Percentiles rank a stretch among this genome's conserved stretches.
Evolutionary conservation across 2,888 invertebrate species (phyloP).

Genomic region (Lapara coniferarum): DNA sequence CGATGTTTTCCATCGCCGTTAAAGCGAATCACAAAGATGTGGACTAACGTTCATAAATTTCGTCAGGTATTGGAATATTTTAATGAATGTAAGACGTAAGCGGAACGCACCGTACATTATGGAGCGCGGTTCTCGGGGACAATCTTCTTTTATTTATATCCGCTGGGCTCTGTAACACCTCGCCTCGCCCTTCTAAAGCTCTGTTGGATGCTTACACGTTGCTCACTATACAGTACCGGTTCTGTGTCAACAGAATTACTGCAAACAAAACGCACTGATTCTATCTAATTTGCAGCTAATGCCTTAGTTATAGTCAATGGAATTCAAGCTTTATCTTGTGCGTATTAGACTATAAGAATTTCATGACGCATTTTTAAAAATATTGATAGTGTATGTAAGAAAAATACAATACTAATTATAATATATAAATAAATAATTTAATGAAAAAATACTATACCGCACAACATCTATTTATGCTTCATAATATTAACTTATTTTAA

Average conservation of each 20-base stretch:
- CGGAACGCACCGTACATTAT: conserved; percentile 59
- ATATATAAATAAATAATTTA: not conserved
- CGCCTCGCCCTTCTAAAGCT: conserved; percentile 52
- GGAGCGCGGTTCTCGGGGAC: conserved; percentile 66
- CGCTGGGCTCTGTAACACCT: conserved; percentile 62
- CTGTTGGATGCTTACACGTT: conserved; percentile 39
- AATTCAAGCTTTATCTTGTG: too few species aligned
- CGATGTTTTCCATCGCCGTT: too few species aligned
- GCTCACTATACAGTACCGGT: conserved; percentile 31
- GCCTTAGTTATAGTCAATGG: not conserved
- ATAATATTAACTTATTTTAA: not conserved
- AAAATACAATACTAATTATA: too few species aligned
- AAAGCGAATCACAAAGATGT: too few species aligned
- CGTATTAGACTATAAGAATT: too few species aligned
- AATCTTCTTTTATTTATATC: conserved; percentile 77
- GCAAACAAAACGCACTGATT: conserved; percentile 16
- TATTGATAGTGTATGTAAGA: too few species aligned
- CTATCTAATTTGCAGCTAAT: conserved; percentile 9
- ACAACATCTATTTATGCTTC: too few species aligned
- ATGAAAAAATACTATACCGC: not conserved
- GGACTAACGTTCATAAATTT: not conserved
- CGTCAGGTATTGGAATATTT: not conserved
- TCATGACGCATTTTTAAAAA: too few species aligned
- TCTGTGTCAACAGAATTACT: conserved; percentile 28
- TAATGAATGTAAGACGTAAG: conserved; percentile 13